Percentiles rank a stretch among this genome's conserved stretches.
phyloP scores from a whole-genome alignment of 2,888 invertebrate species.

The Diplolepis rosae region DNA sequence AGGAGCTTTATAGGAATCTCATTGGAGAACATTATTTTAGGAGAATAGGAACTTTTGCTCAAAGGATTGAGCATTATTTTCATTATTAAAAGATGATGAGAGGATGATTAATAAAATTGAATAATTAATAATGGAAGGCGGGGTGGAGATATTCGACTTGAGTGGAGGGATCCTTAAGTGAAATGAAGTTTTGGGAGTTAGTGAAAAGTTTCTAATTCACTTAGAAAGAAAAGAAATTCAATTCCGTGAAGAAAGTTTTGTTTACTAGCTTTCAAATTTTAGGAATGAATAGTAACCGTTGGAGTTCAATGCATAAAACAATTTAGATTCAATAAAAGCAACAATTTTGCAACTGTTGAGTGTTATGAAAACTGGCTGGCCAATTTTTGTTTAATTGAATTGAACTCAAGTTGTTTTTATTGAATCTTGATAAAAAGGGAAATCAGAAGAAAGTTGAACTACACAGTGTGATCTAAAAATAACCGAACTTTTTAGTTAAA shows the following conservation, averaged over 20 bases:
- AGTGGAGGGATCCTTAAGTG: background rate
- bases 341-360: background rate
- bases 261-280: too few relatives aligned
- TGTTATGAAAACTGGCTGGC: background rate
- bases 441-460: too few relatives aligned
- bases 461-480: too few relatives aligned
- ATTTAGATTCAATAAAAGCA: background rate
- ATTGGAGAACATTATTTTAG: background rate
- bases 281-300: too few relatives aligned
- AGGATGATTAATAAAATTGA: too few relatives aligned
- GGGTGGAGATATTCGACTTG: background rate
- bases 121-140: background rate
- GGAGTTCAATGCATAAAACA: background rate
- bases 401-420: background rate
- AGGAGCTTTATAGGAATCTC: background rate
- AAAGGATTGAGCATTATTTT: background rate
- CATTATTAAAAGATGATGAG: too few relatives aligned
- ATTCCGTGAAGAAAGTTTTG: too few relatives aligned
- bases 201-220: background rate
- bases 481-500: too few relatives aligned
- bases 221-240: background rate
- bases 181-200: background rate
- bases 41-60: background rate
- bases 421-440: too few relatives aligned
- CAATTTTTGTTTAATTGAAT: background rate